Base-by-base conservation (phyloP, 2,113 vertebrate species). In the Rhinoderma darwinii region DNA sequence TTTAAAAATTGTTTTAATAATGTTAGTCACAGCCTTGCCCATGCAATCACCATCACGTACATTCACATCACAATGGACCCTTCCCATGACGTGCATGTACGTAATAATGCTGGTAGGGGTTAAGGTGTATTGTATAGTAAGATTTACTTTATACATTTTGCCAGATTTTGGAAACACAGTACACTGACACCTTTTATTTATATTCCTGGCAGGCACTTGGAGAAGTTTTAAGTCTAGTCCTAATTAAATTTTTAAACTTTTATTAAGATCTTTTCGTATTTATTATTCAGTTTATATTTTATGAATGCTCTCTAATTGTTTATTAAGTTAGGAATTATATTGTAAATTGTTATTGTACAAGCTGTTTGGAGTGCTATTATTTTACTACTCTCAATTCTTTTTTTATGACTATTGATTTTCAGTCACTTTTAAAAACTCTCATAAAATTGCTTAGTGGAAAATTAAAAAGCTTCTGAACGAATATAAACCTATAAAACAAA, bases 331-430 rank as follows among this genome's bases (percentile, higher is more conserved):
- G 30, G 68, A 51, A 70, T 70, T 43, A 86, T 79, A 80, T 54
- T 78, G 22, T 86, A 80, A 86, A 66, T 43, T 54, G 44, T 70
- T 70, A 80, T 80, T 79, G 32, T 50, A 66, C 72, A 51, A 50
- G 44, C 39, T 54, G 30, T 86, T 54, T 79, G 66, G 27, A 63
- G 20, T 15, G 70, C 22, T 68, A 70, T 51, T 80, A 80, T 56
- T 86, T 80, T 86, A 86, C 76, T 80, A 39, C 75, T 80, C 63
- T 80, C 75, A 79, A 51, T 78, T 86, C 22, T 30, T 80, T 78
- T n/a, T 70, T 86, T 72, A 79, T 80, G 43, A 86, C 44, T 79
- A 86, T 79, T 86, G 84, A 86, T 86, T 86, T 86, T 80, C 75
- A 86, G 51, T 86, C 75, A 70, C 61, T 72, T 79, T 86, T 86